Evolutionary conservation across 2,888 invertebrate species (phyloP), one percentile per base, ranked within the genome.

Genomic region (Lithophane socia): DNA sequence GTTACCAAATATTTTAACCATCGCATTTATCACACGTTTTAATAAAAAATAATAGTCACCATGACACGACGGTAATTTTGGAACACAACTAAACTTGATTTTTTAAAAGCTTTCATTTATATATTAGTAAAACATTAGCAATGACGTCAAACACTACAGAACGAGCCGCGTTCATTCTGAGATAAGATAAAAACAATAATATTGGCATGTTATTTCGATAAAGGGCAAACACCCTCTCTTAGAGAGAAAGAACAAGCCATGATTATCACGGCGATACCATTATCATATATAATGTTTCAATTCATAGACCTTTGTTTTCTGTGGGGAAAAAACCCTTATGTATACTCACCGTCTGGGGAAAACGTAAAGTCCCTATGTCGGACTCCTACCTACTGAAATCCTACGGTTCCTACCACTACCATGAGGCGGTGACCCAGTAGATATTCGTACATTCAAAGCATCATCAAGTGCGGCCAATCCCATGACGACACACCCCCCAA

Each of bases 161-260:
- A 56, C 21, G 58, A 2, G 9, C 70, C 29, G 63, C 56, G 24
- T 44, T 29, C 7, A 37, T 16, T 52, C n/a, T 1, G 29, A 44
- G 75, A 79, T 79, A 37, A 79, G 75, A 81, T 79, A 67, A 54
- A 16, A 49, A 69, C 24, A 37, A 56, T 56, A 69, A 64, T 64
- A 70, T 42, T 0, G 37, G 3, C 56, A 70, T 70, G 71, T 77
- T 69, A 16, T 63, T 69, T 24, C 0, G 42, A 9, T 63, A 63
- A 65, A 29, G 13, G 12, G 42, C 8, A 29, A 44, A 52, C 13
- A 44, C n/a, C 12, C 13, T 61, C 16, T 52, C 4, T 21, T 7
- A 49, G n/a, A 47, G 2, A 49, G 7, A 63, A n/a, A 21, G 4
- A 21, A 66, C 21, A 21, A 37, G 13, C 24, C 21, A n/a, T 73